phyloP scores from a whole-genome alignment of 2,113 vertebrate genomes.

The Podarcis muralis region DNA sequence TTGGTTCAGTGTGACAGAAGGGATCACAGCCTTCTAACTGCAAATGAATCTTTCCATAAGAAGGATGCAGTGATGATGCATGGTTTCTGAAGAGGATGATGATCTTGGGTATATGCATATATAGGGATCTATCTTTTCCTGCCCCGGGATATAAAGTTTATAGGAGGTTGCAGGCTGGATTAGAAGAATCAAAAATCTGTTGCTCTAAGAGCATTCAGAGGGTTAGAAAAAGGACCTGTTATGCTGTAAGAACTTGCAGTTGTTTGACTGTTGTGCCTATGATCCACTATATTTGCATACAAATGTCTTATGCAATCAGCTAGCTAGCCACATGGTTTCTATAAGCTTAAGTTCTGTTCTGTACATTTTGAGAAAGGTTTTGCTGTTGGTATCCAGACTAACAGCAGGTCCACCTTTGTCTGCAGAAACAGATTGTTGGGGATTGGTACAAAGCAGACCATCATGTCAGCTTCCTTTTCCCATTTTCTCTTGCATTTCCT shows the following conservation, averaged over 20 bases:
- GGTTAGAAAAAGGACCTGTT: background rate
- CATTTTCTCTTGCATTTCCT: background rate
- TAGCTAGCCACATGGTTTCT: background rate
- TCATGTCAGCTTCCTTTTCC: background rate
- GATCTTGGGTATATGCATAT: background rate
- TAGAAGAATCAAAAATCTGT: background rate
- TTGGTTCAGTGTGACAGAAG: conserved; percentile 1
- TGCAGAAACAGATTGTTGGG: background rate
- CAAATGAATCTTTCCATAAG: background rate
- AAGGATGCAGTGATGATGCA: background rate
- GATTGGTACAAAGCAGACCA: background rate
- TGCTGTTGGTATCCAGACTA: background rate
- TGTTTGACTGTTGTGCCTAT: background rate
- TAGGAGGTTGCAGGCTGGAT: background rate
- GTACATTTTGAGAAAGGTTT: background rate
- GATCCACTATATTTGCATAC: background rate
- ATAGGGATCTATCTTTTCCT: background rate
- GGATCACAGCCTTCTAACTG: background rate
- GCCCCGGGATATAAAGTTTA: background rate
- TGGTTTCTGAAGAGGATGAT: background rate
- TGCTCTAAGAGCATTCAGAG: background rate
- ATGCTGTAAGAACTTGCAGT: background rate
- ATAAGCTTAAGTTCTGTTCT: background rate
- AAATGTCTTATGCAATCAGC: background rate
- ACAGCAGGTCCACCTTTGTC: no score